These are phyloP conservation scores for Notodonta ziczac DNA, from an alignment of 2,888 invertebrate species.

Conservation along the genomic window DNA sequence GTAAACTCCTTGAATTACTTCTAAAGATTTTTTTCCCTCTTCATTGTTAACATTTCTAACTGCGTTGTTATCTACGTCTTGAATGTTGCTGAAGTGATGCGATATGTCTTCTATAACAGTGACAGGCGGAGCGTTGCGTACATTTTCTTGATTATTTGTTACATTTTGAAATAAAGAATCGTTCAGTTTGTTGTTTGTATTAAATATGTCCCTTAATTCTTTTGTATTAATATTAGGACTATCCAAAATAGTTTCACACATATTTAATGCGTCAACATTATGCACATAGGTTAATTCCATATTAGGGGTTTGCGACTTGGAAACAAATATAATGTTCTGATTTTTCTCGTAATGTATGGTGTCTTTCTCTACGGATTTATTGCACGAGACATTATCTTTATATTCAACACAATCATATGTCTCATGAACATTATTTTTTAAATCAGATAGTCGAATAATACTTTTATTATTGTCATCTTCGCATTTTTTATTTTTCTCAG, in stretches of 20 bases:
- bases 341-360: conserved; percentile 12
- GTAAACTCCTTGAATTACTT: conserved; percentile 4
- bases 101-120: conserved; percentile 28
- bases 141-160: conserved; percentile 7
- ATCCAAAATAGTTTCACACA: conserved; percentile 51
- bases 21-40: background rate
- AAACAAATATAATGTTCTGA: conserved; percentile 39
- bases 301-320: conserved; percentile 31
- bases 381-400: background rate
- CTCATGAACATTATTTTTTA: background rate
- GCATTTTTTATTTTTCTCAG: background rate
- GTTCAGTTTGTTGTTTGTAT: conserved; percentile 15
- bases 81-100: conserved; percentile 37
- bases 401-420: background rate
- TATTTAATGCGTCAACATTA: conserved; percentile 44
- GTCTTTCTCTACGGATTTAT: background rate
- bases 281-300: conserved; percentile 6
- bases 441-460: background rate
- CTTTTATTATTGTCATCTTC: background rate
- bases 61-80: background rate
- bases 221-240: conserved; percentile 17
- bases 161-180: conserved; percentile 19
- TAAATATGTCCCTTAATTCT: conserved; percentile 22
- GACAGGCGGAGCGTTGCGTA: background rate
- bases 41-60: background rate